These are phyloP conservation scores for Drosophila yakuba DNA, from an alignment of 1,140 invertebrate genomes.

Conservation along the genomic window DNA sequence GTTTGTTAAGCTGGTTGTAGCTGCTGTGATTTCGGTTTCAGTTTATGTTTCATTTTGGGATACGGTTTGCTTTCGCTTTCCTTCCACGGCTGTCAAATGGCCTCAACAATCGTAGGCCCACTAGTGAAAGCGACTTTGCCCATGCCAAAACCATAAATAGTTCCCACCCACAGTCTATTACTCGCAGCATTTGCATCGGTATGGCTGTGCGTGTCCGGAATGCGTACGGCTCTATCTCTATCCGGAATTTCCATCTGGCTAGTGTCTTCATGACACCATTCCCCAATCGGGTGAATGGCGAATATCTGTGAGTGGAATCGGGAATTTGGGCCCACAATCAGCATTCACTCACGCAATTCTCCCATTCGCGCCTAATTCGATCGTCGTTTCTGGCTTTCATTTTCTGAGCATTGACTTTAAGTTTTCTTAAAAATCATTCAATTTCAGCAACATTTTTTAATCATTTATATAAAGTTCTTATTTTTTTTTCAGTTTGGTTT, in stretches of 20 bases:
- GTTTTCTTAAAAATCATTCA: too few species aligned
- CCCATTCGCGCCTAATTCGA: slow-evolving; percentile 38
- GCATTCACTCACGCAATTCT: slow-evolving; percentile 21
- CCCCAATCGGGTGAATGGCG: neutral
- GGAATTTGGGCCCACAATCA: slow-evolving; percentile 29
- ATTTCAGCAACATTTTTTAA: too few species aligned
- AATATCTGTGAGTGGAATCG: slow-evolving; percentile 36
- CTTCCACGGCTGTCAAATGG: slow-evolving; percentile 12
- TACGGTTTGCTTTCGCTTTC: neutral
- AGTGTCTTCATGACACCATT: slow-evolving; percentile 7
- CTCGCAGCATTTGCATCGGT: slow-evolving; percentile 47
- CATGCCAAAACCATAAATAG: slow-evolving; percentile 13
- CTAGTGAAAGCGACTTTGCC: neutral
- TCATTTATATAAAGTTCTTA: too few species aligned
- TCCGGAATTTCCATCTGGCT: slow-evolving; percentile 9
- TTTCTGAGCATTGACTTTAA: neutral
- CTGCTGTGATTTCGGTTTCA: slow-evolving; percentile 32
- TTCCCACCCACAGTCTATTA: slow-evolving; percentile 53
- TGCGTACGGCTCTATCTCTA: slow-evolving; percentile 21
- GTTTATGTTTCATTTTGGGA: neutral
- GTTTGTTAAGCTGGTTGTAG: slow-evolving; percentile 6
- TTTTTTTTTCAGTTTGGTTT: too few species aligned
- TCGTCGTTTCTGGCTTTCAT: neutral
- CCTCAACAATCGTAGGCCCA: slow-evolving; percentile 13
- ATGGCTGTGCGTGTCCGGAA: slow-evolving; percentile 47